A percentile compares a stretch with the other conserved stretches of the same genome.
Evolutionary conservation across 2,888 invertebrate genomes (phyloP).

Genomic region (Drosophila formosana): DNA sequence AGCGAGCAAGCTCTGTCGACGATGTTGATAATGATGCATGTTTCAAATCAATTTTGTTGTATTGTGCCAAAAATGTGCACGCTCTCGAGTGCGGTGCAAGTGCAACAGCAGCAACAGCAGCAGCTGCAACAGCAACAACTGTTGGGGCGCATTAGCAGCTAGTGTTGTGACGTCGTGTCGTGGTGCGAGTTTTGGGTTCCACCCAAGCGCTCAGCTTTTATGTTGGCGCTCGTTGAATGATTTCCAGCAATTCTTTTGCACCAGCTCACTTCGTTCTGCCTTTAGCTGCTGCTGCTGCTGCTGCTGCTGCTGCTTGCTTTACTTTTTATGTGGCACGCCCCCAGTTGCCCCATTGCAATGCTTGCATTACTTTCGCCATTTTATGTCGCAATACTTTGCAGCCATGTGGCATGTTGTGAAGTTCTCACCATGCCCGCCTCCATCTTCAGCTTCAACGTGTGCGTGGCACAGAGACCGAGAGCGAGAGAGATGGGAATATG

Average conservation of each 20-base stretch:
- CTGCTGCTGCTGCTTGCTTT: constrained; percentile 27
- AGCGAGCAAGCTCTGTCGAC: constrained; percentile 29
- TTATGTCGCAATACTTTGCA: constrained; percentile 61
- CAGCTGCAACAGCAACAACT: constrained; percentile 11
- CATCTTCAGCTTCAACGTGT: constrained; percentile 17
- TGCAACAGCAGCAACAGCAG: constrained; percentile 24
- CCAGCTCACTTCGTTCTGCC: constrained; percentile 17
- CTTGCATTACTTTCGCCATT: constrained; percentile 47
- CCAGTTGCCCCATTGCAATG: constrained; percentile 22
- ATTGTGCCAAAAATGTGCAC: constrained; percentile 77
- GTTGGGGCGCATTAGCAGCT: constrained; percentile 45
- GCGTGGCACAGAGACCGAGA: neutral
- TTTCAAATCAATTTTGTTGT: constrained; percentile 82
- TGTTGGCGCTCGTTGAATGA: constrained; percentile 64
- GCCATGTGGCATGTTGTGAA: constrained; percentile 61
- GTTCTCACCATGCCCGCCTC: constrained; percentile 6
- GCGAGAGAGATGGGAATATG: neutral
- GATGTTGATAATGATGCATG: constrained; percentile 78
- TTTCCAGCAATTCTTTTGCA: constrained; percentile 62
- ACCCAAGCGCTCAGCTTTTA: constrained; percentile 71
- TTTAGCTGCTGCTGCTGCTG: neutral
- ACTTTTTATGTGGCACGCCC: constrained; percentile 48
- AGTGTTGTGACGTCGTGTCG: constrained; percentile 24
- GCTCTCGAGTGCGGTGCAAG: constrained; percentile 43
- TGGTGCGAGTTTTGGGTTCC: constrained; percentile 30